These are phyloP conservation scores for Oreochromis grahami DNA, from an alignment of 2,797 vertebrate species.

Conservation along the genomic window DNA sequence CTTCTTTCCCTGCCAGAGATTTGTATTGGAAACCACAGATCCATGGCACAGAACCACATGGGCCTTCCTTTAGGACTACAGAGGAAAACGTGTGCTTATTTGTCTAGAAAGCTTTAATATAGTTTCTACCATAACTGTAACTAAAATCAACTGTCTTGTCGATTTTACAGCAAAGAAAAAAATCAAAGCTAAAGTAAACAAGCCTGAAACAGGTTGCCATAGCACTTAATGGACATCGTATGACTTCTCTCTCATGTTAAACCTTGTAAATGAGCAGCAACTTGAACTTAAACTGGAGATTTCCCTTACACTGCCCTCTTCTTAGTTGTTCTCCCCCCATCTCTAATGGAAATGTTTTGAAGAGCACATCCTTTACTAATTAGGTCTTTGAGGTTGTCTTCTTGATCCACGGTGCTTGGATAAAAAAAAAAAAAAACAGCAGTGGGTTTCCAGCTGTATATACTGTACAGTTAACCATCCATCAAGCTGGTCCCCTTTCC, in stretches of 20 bases:
- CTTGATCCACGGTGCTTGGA: slow-evolving; percentile 39
- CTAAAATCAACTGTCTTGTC: slow-evolving; percentile 47
- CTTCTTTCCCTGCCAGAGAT: slow-evolving; percentile 53
- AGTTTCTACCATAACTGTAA: slow-evolving; percentile 64
- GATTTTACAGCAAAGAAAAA: slow-evolving; percentile 27
- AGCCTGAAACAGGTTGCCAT: slow-evolving; percentile 26
- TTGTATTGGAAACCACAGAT: slow-evolving; percentile 64
- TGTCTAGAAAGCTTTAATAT: slow-evolving; percentile 57
- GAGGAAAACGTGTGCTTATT: slow-evolving; percentile 38
- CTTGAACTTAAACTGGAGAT: slow-evolving; percentile 5
- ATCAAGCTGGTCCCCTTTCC: slow-evolving; percentile 32
- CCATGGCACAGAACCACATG: slow-evolving; percentile 40
- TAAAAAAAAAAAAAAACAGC: slow-evolving; percentile 36
- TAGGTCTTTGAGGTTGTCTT: slow-evolving; percentile 44
- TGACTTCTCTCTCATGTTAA: slow-evolving; percentile 14
- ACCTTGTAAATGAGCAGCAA: neutral
- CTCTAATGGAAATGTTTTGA: slow-evolving; percentile 50
- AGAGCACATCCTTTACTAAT: slow-evolving; percentile 60
- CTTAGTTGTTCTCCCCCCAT: slow-evolving; percentile 2
- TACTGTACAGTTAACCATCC: slow-evolving; percentile 44
- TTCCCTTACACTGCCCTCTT: neutral
- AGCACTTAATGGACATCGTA: slow-evolving; percentile 11
- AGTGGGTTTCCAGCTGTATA: slow-evolving; percentile 51
- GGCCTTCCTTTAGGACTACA: slow-evolving; percentile 42
- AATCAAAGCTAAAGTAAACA: slow-evolving; percentile 25